Base-by-base conservation (phyloP, 2,888 invertebrate genomes). In the Neoaliturus tenellus region DNA sequence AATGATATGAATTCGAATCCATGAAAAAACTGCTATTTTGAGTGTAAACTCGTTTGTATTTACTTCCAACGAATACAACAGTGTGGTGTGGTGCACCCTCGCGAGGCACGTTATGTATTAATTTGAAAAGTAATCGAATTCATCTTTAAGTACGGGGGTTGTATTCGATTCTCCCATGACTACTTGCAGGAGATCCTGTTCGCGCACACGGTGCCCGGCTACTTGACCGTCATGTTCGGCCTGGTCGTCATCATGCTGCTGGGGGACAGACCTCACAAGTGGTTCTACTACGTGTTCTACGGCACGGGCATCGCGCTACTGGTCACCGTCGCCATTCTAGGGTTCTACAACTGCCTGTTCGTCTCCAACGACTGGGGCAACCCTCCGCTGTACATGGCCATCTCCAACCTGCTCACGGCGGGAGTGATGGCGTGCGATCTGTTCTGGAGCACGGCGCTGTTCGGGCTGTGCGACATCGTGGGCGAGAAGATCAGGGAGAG, bases 261-360 rank as follows among this genome's bases (percentile, higher is more conserved):
- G 31, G 62, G 62, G 3, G 62, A 62, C 62, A 28, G 28, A 5
- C 62, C 62, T 12, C 8, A 62, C 62, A 28, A 17, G 31, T 62
- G 62, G 62, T 62, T 62, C 62, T 62, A 62, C 62, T 62, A 28
- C 62, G 31, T 62, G 28, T 62, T 62, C 62, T 62, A 62, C 62
- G 62, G 62, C 28, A 28, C 28, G 14, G 62, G 62, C n/a, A 62
- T 62, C 31, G 28, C 14, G 20, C 31, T 28, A 17, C 28, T 62
- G 62, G 12, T 62, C 31, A 8, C 31, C 31, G 62, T 62, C 12
- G 62, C 31, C 20, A 14, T 8, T 4, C 5, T 25, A 12, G 62
- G 62, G 28, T 3, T 62, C 28, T 62, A 12, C 31, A 62, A 62
- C 62, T 62, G 62, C 28, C 1, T 62, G 62, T 62, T 62, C 28